Evolutionary conservation across 2,113 vertebrate genomes (phyloP).

Genomic region (Petrocephalus zakoni): DNA sequence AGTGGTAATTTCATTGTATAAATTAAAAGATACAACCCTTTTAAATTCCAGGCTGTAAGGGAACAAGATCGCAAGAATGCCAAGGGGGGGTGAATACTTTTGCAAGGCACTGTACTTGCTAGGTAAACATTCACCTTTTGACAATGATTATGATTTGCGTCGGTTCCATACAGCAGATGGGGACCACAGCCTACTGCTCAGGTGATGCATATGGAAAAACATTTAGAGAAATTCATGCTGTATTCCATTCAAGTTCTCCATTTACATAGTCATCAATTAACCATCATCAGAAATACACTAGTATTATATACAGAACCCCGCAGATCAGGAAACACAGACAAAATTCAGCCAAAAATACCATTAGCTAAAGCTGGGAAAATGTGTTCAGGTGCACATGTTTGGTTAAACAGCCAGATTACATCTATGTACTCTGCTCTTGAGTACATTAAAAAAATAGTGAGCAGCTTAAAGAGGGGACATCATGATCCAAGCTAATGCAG

Average conservation of each 20-base stretch:
- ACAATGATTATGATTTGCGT: not conserved
- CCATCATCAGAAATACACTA: not conserved
- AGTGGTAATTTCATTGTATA: too few species aligned
- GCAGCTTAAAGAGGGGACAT: too few species aligned
- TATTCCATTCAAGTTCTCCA: not conserved
- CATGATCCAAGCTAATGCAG: too few species aligned
- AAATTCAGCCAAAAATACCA: not conserved
- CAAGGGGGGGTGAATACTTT: too few species aligned
- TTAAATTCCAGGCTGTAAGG: too few species aligned
- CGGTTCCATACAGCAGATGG: not conserved
- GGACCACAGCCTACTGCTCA: not conserved
- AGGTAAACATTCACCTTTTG: too few species aligned
- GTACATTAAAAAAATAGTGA: too few species aligned
- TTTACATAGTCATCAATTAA: not conserved
- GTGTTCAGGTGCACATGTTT: not conserved
- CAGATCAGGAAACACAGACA: not conserved
- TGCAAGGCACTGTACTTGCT: too few species aligned
- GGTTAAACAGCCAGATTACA: too few species aligned
- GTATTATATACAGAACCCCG: not conserved
- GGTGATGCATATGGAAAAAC: not conserved
- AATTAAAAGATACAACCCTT: too few species aligned
- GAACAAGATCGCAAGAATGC: too few species aligned
- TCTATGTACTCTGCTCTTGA: too few species aligned
- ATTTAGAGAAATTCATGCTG: not conserved
- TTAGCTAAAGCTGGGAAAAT: not conserved